phyloP scores from a whole-genome alignment of 1,140 invertebrate species.

The Heliconius himera region DNA sequence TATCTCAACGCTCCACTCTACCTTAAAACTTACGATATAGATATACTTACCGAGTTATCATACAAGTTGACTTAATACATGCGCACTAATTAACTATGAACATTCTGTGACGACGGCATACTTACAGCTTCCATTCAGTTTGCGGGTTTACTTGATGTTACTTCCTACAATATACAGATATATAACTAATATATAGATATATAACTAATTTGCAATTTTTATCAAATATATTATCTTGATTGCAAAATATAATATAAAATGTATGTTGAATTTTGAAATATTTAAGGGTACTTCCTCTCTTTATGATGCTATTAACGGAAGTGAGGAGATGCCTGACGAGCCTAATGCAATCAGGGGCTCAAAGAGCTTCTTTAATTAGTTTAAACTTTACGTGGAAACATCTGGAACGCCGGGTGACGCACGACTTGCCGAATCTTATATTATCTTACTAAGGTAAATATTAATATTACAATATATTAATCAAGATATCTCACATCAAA shows the following conservation, averaged over 20 bases:
- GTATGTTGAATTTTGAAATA: neutral
- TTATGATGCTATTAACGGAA: neutral
- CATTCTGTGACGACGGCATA: neutral
- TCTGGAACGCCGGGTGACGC: neutral
- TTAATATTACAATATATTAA: neutral
- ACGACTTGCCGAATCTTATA: neutral
- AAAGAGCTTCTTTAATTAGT: constrained; percentile 60
- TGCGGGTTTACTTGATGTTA: neutral
- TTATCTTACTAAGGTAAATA: neutral
- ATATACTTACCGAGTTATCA: neutral
- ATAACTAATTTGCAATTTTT: neutral
- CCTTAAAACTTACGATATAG: neutral
- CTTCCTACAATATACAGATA: neutral
- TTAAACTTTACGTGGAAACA: constrained; percentile 38
- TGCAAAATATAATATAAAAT: neutral
- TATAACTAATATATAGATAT: neutral
- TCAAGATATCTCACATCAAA: too few species aligned
- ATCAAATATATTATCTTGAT: neutral
- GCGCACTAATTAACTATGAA: neutral
- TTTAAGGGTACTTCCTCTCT: neutral
- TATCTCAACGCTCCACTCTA: neutral
- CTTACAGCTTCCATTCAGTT: neutral
- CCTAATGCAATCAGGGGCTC: constrained; percentile 55
- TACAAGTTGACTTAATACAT: neutral
- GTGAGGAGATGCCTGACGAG: constrained; percentile 34